A percentile compares a stretch with the other conserved stretches of the same genome.
Conservation (phyloP, 2,113 vertebrate genomes). For the Polypterus bichir region DNA sequence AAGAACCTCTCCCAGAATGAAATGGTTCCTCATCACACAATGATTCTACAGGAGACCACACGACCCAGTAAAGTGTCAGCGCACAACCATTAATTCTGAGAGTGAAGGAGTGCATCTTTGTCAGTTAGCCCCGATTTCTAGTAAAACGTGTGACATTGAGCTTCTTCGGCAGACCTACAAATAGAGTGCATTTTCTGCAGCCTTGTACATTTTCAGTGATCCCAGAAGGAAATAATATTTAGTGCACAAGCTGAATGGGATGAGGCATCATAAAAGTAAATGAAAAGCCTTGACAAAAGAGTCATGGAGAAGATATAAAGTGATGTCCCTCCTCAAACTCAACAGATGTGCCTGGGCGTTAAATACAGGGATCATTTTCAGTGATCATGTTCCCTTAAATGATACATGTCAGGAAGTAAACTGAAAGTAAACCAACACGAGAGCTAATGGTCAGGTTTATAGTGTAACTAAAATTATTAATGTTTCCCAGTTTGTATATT, state of each 20-base stretch:
- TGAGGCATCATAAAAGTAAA: constrained; percentile 1
- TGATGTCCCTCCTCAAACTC: neutral
- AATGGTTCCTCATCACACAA: too few species aligned
- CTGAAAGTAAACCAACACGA: constrained; percentile 30
- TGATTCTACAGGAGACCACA: too few species aligned
- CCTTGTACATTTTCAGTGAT: constrained; percentile 1
- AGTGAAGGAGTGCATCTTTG: too few species aligned
- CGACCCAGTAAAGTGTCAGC: too few species aligned
- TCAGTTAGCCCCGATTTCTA: too few species aligned
- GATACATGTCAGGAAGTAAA: constrained; percentile 1
- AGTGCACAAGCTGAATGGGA: neutral
- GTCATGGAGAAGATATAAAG: neutral
- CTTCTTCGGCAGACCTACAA: too few species aligned
- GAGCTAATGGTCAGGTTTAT: constrained; percentile 33
- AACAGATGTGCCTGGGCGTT: constrained; percentile 5
- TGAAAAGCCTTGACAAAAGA: constrained; percentile 2
- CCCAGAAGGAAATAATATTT: neutral
- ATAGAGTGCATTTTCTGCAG: neutral
- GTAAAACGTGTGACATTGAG: too few species aligned
- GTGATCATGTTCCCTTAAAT: neutral
- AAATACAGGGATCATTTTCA: neutral
- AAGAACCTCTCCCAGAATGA: too few species aligned
- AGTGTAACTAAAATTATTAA: constrained; percentile 19
- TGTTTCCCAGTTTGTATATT: constrained; percentile 6
- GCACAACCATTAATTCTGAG: too few species aligned